These are phyloP conservation scores for Drosophila prosaltans DNA, from an alignment of 1,140 invertebrate species.

Conservation along the genomic window DNA sequence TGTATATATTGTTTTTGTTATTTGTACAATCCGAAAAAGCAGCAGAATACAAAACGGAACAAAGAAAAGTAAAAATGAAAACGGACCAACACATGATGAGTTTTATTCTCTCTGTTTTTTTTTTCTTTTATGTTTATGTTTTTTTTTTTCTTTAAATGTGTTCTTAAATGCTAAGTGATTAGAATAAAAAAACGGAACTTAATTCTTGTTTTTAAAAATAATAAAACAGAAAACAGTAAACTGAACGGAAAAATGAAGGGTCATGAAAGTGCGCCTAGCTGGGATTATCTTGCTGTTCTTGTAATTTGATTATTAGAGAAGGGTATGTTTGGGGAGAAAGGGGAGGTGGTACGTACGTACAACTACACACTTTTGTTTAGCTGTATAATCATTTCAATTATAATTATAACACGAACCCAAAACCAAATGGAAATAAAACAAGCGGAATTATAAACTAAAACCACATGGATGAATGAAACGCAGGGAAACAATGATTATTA, in stretches of 20 bases:
- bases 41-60: conserved; percentile 82
- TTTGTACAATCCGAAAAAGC: conserved; percentile 82
- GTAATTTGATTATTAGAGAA: neutral
- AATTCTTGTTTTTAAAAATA: conserved; percentile 9
- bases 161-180: conserved; percentile 25
- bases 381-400: neutral
- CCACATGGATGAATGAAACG: conserved; percentile 5
- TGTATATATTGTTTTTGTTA: conserved; percentile 39
- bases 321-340: neutral
- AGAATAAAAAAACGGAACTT: conserved; percentile 13
- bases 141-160: conserved; percentile 40
- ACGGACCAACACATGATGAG: conserved; percentile 64
- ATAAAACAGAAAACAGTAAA: neutral
- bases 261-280: conserved; percentile 9
- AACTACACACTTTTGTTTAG: conserved; percentile 4
- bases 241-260: neutral
- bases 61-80: conserved; percentile 78
- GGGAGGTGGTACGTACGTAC: neutral
- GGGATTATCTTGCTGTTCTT: neutral
- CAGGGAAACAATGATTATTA: neutral
- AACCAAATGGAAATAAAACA: neutral
- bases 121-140: conserved; percentile 12
- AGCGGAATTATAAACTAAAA: neutral
- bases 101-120: conserved; percentile 43
- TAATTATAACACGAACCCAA: neutral